phyloP scores from a whole-genome alignment of 2,797 vertebrate species.

The Enteromius anoplus region DNA sequence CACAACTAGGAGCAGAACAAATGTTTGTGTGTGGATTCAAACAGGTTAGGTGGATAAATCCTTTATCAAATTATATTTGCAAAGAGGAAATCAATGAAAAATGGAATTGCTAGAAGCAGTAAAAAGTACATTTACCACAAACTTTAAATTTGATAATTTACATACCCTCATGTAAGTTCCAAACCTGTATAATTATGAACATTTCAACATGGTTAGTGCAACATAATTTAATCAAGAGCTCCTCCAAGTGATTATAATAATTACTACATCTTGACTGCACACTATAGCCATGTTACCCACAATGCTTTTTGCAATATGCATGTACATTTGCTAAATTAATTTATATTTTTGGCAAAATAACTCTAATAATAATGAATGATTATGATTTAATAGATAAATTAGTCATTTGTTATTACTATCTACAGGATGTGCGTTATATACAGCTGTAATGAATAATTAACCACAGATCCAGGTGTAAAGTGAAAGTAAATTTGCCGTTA shows the following conservation, averaged over 20 bases:
- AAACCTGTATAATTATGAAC: not conserved
- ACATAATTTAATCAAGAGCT: slow-evolving; percentile 10
- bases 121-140: not conserved
- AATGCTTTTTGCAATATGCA: not conserved
- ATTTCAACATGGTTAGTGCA: not conserved
- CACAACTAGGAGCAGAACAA: not conserved
- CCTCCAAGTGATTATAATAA: not conserved
- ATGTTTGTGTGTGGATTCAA: no score
- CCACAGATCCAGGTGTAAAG: not conserved
- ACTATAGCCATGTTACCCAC: not conserved
- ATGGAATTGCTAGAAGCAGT: no score
- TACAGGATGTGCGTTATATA: not conserved
- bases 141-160: not conserved
- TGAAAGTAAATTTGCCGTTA: not conserved
- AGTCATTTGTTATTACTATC: not conserved
- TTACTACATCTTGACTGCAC: not conserved
- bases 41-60: not conserved
- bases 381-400: not conserved
- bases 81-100: not conserved
- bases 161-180: not conserved
- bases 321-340: not conserved
- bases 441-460: not conserved
- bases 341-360: not conserved
- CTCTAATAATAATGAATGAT: not conserved
- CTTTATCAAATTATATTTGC: not conserved